These are phyloP conservation scores for Cheilinus undulatus DNA, from an alignment of 2,113 vertebrate species.

Conservation along the genomic window DNA sequence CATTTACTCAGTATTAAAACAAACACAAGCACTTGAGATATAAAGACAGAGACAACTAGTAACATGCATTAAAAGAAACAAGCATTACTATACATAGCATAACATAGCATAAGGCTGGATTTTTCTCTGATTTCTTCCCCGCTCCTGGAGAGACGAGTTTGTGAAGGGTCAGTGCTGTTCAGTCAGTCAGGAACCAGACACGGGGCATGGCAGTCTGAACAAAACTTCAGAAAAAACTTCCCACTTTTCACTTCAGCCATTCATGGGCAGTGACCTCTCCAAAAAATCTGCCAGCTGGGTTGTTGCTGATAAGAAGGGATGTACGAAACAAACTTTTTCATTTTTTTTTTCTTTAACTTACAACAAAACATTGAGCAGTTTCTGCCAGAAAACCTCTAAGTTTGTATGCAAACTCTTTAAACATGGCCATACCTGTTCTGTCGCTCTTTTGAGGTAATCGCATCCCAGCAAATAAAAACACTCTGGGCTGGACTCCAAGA, in stretches of 20 bases:
- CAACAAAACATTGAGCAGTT: no score
- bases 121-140: not conserved
- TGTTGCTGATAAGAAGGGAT: not conserved
- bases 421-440: no score
- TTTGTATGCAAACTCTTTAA: no score
- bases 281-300: not conserved
- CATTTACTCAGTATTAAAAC: not conserved
- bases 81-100: no score
- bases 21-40: no score
- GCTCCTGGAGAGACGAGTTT: not conserved
- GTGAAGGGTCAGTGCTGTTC: conserved; percentile 15
- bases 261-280: not conserved
- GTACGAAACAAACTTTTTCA: not conserved
- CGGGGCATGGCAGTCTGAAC: not conserved
- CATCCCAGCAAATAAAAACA: no score
- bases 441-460: no score
- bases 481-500: no score
- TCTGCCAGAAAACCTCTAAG: no score
- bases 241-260: not conserved
- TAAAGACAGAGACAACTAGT: no score
- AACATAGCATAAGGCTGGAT: not conserved
- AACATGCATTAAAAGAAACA: no score
- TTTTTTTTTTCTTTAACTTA: not conserved
- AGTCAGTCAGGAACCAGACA: not conserved
- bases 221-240: not conserved